Evolutionary conservation across 2,797 vertebrate species (phyloP).

Genomic region (Sebastes taczanowskii): DNA sequence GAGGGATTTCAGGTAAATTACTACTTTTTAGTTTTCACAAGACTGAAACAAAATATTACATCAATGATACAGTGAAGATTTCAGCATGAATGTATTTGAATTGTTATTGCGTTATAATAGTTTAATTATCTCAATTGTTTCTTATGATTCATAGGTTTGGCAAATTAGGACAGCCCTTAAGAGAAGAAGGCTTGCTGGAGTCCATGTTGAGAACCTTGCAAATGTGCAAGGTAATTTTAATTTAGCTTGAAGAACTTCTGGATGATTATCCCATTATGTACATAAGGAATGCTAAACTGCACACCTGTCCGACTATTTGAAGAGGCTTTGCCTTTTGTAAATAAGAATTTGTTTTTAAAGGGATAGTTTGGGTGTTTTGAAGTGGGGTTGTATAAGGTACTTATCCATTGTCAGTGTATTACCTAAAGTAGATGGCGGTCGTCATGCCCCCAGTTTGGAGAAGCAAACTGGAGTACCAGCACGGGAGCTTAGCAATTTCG

Average conservation of each 20-base stretch:
- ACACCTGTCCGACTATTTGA: background rate
- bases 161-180: conserved; percentile 80
- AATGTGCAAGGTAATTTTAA: conserved; percentile 88
- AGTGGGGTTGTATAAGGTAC: no score
- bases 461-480: no score
- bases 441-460: no score
- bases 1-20: conserved; percentile 86
- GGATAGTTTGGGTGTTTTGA: no score
- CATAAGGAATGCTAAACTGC: background rate
- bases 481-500: no score
- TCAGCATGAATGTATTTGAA: background rate
- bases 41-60: background rate
- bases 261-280: background rate
- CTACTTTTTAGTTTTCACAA: background rate
- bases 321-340: background rate
- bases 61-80: background rate
- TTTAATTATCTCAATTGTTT: background rate
- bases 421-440: no score
- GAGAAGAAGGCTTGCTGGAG: conserved; percentile 61
- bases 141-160: conserved; percentile 77
- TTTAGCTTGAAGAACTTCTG: background rate
- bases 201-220: conserved; percentile 87
- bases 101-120: background rate
- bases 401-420: no score
- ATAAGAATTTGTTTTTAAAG: background rate